Percentiles rank a stretch among this genome's conserved stretches.
Conservation (phyloP, 2,888 invertebrate genomes). For the Camptogramma bilineatum region DNA sequence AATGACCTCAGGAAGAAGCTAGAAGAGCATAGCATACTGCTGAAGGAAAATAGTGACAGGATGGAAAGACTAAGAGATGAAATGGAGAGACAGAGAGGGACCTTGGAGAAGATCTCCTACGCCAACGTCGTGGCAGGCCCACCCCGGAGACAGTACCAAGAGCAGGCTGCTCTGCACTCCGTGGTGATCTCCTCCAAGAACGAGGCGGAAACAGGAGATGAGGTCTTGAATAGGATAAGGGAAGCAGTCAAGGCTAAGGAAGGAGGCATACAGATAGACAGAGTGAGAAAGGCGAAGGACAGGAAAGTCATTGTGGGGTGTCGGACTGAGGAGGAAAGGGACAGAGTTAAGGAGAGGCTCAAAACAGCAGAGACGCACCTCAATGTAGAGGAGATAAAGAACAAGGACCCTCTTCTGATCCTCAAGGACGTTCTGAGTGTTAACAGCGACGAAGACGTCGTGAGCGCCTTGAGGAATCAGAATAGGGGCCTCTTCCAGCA, state of each 20-base stretch:
- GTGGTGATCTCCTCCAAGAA: constrained; percentile 22
- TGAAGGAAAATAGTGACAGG: background rate
- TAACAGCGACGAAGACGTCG: no score
- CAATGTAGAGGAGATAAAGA: no score
- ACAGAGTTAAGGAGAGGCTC: background rate
- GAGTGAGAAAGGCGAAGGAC: background rate
- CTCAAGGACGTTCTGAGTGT: no score
- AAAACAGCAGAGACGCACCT: background rate
- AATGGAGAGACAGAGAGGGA: background rate
- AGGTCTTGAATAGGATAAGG: constrained; percentile 21
- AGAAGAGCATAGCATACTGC: background rate
- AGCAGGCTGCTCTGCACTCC: constrained; percentile 25
- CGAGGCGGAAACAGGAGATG: constrained; percentile 26
- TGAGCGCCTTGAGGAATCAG: no score
- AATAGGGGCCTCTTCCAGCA: no score
- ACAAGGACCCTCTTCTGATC: no score
- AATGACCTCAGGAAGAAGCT: background rate
- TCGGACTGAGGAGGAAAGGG: background rate
- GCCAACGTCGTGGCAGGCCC: background rate
- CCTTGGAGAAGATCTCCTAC: background rate
- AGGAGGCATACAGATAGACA: constrained; percentile 1
- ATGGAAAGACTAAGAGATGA: background rate
- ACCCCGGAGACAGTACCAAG: background rate
- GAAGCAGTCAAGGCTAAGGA: constrained; percentile 30
- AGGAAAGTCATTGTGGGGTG: background rate